Base-by-base conservation (phyloP, 2,797 vertebrate genomes). In the Poecile montanus region DNA sequence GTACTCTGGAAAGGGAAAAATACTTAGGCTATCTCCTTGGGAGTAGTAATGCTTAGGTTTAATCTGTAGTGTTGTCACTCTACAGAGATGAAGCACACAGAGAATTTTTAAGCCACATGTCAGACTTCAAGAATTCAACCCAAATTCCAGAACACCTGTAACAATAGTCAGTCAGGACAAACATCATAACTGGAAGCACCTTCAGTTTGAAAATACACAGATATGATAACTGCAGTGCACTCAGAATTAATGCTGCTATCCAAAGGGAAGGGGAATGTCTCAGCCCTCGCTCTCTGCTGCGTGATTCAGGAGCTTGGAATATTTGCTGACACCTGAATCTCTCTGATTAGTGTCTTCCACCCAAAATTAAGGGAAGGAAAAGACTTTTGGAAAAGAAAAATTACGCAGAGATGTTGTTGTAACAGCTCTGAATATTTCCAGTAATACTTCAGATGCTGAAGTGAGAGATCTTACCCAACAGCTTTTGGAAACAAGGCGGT, bases 371-470 rank as follows among this genome's bases (percentile, higher is more conserved):
- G 20, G 57, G 63, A 88, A 76, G 44, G 70, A 21, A 84, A 88
- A 86, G 88, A 82, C 38, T 95, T 95, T 17, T 82, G 57, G 82
- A 80, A 78, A 86, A 60, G 62, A 66, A 75, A 88, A 82, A 82
- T 47, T 62, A 88, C 11, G 45, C 63, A 71, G 92, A 94, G 67
- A 78, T 91, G 83, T 82, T 89, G 89, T 85, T 90, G 23, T 71
- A 95, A 94, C 79, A 90, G 85, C 66, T 94, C 62, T 45, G 83
- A 89, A 10, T 89, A 88, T 70, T 94, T 91, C 76, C 85, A 85
- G 91, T 61, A 74, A 92, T 88, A 38, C 76, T 93, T 96, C 92
- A 93, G 71, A 92, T 56, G 89, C 94, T 79, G 80, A 71, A 93
- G 58, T 20, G 79, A 78, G 76, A 89, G 62, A 91, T 93, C 45